A percentile compares a stretch with the other conserved stretches of the same genome.
Conservation (phyloP, 2,113 vertebrate species). For the Dolichotis patagonum region DNA sequence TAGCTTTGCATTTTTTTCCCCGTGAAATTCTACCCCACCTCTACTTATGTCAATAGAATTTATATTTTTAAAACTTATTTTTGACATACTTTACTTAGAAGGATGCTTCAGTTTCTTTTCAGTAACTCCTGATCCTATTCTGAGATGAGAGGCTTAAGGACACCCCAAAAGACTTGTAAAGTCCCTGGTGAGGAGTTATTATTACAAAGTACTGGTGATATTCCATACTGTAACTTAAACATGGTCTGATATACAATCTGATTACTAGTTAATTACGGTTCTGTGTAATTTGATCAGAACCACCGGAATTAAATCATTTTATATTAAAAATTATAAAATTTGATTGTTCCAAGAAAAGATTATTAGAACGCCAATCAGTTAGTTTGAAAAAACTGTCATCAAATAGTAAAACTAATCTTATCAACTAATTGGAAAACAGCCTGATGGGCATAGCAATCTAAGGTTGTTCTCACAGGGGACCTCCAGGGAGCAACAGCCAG, state of each 20-base stretch:
- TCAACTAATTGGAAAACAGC: slow-evolving; percentile 42
- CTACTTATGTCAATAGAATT: not conserved
- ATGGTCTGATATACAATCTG: slow-evolving; percentile 31
- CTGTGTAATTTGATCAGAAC: slow-evolving; percentile 74
- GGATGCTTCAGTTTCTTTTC: slow-evolving; percentile 19
- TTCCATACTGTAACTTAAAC: slow-evolving; percentile 42
- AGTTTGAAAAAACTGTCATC: slow-evolving; percentile 57
- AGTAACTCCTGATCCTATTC: not conserved
- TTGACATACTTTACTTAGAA: not conserved
- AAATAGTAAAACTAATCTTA: slow-evolving; percentile 60
- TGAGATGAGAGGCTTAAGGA: not conserved
- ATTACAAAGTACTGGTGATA: not conserved
- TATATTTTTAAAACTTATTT: not conserved
- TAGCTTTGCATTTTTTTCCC: not conserved
- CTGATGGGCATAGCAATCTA: not conserved
- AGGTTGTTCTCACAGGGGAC: not conserved
- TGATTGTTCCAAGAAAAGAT: slow-evolving; percentile 73
- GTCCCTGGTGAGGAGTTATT: not conserved
- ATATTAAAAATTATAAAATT: slow-evolving; percentile 76
- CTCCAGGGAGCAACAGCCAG: not conserved
- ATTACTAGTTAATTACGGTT: slow-evolving; percentile 73
- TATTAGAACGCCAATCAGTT: slow-evolving; percentile 74
- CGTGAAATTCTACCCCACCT: not conserved
- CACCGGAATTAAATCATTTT: slow-evolving; percentile 76
- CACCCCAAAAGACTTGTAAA: not conserved